A percentile compares a stretch with the other conserved stretches of the same genome.
Evolutionary conservation across 2,797 vertebrate species (phyloP).

Genomic region (Anguilla megastoma): DNA sequence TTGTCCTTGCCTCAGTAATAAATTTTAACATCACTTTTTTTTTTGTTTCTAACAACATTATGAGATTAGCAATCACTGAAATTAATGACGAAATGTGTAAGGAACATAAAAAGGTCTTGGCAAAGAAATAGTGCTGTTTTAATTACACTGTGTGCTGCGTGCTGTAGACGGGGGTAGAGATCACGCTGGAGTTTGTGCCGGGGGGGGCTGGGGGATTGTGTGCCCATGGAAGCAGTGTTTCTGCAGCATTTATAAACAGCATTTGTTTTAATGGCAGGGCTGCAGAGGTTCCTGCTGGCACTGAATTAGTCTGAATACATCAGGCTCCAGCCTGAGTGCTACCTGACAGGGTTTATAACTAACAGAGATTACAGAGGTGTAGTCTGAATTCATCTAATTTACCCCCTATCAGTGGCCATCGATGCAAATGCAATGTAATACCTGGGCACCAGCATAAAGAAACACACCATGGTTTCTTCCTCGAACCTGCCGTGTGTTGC

Average conservation of each 20-base stretch:
- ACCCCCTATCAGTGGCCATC: slow-evolving; percentile 53
- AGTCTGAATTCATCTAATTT: slow-evolving; percentile 51
- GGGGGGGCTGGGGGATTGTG: slow-evolving; percentile 45
- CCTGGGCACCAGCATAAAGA: neutral
- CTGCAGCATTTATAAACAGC: slow-evolving; percentile 55
- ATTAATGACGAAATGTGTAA: neutral
- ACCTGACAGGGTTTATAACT: slow-evolving; percentile 71
- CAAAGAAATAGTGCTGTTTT: neutral
- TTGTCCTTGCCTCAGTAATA: neutral
- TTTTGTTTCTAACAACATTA: neutral
- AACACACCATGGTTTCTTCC: slow-evolving; percentile 7
- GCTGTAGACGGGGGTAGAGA: neutral
- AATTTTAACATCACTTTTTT: neutral
- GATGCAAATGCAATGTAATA: slow-evolving; percentile 38
- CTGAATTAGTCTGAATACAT: slow-evolving; percentile 80
- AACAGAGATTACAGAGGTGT: slow-evolving; percentile 63
- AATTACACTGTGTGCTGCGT: slow-evolving; percentile 4
- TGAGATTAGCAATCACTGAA: slow-evolving; percentile 7
- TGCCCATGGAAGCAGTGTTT: slow-evolving; percentile 55
- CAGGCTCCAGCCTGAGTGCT: slow-evolving; percentile 69
- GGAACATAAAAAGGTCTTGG: neutral
- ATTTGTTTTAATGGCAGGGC: slow-evolving; percentile 65
- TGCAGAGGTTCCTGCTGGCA: slow-evolving; percentile 65
- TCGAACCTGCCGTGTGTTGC: neutral
- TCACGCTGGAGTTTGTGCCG: neutral